Base-by-base conservation (phyloP, 2,113 vertebrate species). In the Turdus rufiventris region DNA sequence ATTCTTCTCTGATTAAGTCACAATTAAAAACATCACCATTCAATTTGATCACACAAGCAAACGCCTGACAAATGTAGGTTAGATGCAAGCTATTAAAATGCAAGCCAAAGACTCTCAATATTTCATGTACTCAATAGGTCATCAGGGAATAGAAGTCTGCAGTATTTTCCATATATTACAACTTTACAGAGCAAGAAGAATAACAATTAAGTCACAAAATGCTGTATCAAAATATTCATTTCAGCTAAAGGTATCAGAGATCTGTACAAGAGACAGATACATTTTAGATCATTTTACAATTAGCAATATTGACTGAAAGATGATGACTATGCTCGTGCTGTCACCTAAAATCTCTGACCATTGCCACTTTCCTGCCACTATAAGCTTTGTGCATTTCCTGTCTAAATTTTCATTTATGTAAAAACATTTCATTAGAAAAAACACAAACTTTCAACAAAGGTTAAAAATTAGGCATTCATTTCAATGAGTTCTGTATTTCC, bases 111-210 rank as follows among this genome's bases (percentile, higher is more conserved):
- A 63, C 58, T 84, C 83, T 86, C 93, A 25, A 33, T 91, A 84
- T 93, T 94, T 94, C 80, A 80, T 92, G 70, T 65, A n/a, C 50
- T 92, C 77, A 72, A 67, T 89, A 91, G 53, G 63, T 85, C 92
- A 73, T 43, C 12, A 47, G 73, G 77, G 80, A 89, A 91, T 78
- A 93, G 57, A 81, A 75, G 2, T 76, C 88, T 94, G 88, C 70
- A 93, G 67, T 76, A 56, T 96, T 96, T 91, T 76, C 78, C 77
- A 85, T 90, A 73, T 62, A 93, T 82, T 93, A 83, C 67, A 79
- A 70, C 4, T 88, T 93, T 73, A 79, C 61, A 79, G 53, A 72
- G 48, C 57, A 85, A 72, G 68, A 93, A 95, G 60, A 93, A 93
- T 79, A 75, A 48, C 36, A 89, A 81, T 63, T 71, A 71, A 85